Conservation (phyloP, 2,888 invertebrate genomes). For the Diarsia brunnea region DNA sequence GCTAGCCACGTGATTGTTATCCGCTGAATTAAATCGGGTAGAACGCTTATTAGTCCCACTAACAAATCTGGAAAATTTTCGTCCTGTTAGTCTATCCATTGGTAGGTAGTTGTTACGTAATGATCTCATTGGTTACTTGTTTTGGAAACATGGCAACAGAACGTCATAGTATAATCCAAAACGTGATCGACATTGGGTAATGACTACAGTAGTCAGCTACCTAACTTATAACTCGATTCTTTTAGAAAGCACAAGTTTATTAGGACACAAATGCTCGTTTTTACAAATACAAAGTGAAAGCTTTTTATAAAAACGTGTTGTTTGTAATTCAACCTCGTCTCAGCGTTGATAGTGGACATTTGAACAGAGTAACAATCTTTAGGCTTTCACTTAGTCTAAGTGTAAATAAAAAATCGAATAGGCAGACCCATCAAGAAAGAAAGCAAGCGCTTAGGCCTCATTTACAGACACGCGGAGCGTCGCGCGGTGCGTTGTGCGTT, state of each 20-base stretch:
- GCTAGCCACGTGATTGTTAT: conserved; percentile 97
- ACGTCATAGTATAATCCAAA: too few relatives aligned
- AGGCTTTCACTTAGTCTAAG: background rate
- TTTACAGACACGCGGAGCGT: too few relatives aligned
- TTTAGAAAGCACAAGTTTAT: background rate
- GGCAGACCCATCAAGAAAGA: background rate
- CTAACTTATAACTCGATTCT: background rate
- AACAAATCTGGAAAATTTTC: conserved; percentile 92
- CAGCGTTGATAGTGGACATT: background rate
- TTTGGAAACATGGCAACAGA: background rate
- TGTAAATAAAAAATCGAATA: background rate
- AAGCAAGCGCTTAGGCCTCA: too few relatives aligned
- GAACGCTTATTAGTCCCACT: conserved; percentile 96
- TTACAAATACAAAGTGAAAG: background rate
- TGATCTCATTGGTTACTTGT: background rate
- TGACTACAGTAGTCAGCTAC: background rate
- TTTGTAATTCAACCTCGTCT: background rate
- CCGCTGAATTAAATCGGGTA: conserved; percentile 97
- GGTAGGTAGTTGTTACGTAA: background rate
- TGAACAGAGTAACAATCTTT: background rate
- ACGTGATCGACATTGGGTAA: background rate
- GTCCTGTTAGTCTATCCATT: conserved; percentile 4
- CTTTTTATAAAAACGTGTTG: background rate
- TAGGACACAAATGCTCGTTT: background rate
- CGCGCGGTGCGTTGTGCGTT: too few relatives aligned